Evolutionary conservation across 2,888 invertebrate species (phyloP), one percentile per base, ranked within the genome.

Genomic region (Bellardia pandia): DNA sequence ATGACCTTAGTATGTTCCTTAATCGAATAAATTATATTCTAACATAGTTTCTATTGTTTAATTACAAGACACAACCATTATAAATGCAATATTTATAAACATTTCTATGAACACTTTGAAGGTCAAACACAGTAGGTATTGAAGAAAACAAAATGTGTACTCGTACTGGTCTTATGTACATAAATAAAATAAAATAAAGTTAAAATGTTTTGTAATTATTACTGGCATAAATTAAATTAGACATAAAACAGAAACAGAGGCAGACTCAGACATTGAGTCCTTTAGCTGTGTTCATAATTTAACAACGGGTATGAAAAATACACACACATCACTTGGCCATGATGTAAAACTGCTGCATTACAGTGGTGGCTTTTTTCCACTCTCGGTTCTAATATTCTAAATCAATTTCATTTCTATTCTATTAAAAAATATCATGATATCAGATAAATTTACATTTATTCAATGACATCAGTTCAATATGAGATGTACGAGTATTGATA

Each of bases 261-360:
- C 5, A 60, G 69, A 71, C 7, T 30, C 5, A 60, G 69, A 71
- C 11, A 40, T 48, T 60, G n/a, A 71, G 9, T 23, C 9, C 11
- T 23, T 71, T 51, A 30, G 51, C 48, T 60, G 69, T 56, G 69
- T 60, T 69, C 37, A 60, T 79, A 69, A 68, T 56, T 58, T 53
- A 42, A 62, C 11, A 60, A 40, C 16, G 6, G 14, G 9, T 14
- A 48, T 16, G 6, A 7, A 48, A 48, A 48, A 75, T n/a, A 62
- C 30, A 2, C 45, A 9, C 30, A 3, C 42, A 42, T 4, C 30
- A 62, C 62, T 62, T 60, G 78, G 71, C 51, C 71, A 51, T 79
- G 42, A 71, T 62, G 23, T 6, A 51, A 51, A 62, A 62, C 6
- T 23, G 14, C 60, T 5, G 71, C 51, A 69, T 77, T 5, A 56